A percentile compares a stretch with the other conserved stretches of the same genome.
Conservation (phyloP, 2,113 vertebrate genomes). For the Stigmatopora argus region DNA sequence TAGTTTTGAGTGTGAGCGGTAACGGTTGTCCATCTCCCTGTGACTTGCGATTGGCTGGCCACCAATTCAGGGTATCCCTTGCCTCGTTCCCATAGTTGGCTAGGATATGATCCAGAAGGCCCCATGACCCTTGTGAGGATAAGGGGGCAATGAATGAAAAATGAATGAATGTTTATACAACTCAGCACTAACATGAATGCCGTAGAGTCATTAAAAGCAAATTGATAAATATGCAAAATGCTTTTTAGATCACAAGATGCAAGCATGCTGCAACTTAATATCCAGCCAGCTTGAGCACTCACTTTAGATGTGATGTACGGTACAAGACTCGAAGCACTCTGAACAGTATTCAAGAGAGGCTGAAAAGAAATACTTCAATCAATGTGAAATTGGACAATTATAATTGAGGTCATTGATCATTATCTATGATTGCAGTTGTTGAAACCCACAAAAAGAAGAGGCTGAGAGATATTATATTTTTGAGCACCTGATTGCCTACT, state of each 20-base stretch:
- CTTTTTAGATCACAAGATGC: conserved; percentile 3
- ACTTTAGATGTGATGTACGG: not conserved
- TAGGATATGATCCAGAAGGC: no score
- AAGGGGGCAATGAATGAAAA: no score
- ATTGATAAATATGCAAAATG: not conserved
- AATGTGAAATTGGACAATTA: not conserved
- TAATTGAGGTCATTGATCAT: conserved; percentile 8
- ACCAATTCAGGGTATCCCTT: no score
- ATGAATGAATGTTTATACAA: no score
- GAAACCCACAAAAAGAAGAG: not conserved
- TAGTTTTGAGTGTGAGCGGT: no score
- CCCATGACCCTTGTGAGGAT: no score
- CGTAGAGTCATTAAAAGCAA: not conserved
- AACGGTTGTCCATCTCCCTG: no score
- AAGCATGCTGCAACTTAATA: not conserved
- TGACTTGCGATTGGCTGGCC: no score
- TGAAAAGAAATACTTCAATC: not conserved
- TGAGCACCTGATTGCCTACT: not conserved
- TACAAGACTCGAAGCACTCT: not conserved
- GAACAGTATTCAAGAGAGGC: not conserved
- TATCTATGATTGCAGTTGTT: conserved; percentile 5
- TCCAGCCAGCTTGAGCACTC: not conserved
- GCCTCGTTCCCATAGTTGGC: no score
- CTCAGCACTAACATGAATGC: no score
- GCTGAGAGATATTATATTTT: not conserved